Conservation (phyloP, 1,140 invertebrate genomes). For the Acromyrmex charruanus region DNA sequence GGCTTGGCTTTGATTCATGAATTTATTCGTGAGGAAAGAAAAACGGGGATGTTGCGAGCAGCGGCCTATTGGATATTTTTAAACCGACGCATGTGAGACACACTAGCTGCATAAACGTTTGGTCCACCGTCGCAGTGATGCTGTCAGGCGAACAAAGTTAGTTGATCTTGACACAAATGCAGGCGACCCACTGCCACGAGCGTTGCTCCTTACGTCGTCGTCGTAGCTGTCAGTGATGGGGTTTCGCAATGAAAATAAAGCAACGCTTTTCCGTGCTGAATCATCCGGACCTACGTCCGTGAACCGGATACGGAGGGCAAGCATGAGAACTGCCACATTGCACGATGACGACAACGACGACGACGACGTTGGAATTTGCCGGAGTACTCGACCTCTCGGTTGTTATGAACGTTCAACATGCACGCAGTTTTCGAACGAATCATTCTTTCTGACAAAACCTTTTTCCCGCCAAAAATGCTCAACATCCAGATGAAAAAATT, state of each 20-base stretch:
- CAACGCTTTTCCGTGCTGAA: conserved; percentile 47
- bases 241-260: conserved; percentile 67
- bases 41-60: conserved; percentile 13
- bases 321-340: conserved; percentile 24
- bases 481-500: background rate
- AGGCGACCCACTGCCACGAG: conserved; percentile 63
- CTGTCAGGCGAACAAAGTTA: conserved; percentile 43
- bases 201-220: conserved; percentile 48
- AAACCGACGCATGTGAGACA: conserved; percentile 40
- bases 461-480: background rate
- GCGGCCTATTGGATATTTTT: conserved; percentile 65
- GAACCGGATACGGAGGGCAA: conserved; percentile 38
- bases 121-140: conserved; percentile 2
- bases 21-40: conserved; percentile 31
- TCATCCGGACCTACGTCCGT: conserved; percentile 42
- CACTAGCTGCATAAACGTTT: conserved; percentile 42
- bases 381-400: conserved; percentile 24
- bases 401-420: background rate
- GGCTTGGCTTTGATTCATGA: conserved; percentile 17
- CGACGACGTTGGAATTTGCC: conserved; percentile 40
- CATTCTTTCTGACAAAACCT: background rate
- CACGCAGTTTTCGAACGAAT: no score
- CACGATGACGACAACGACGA: conserved; percentile 19
- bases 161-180: conserved; percentile 82
- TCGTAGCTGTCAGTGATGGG: background rate